Evolutionary conservation across 2,888 invertebrate species (phyloP).

Genomic region (Spodoptera littoralis): DNA sequence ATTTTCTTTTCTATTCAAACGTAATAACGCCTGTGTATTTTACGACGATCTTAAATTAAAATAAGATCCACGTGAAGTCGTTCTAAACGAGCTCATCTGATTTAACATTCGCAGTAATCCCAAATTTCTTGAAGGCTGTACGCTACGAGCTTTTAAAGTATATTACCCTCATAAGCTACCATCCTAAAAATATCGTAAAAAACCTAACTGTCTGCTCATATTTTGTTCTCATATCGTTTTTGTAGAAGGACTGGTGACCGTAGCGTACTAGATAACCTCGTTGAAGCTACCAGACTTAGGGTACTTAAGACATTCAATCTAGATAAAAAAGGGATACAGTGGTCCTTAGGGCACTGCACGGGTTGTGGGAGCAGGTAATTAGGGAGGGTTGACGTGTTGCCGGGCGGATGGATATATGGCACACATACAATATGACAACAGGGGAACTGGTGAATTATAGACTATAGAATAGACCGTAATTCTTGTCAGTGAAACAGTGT

Average conservation of each 20-base stretch:
- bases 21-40: slow-evolving; percentile 37
- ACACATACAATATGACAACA: slow-evolving; percentile 33
- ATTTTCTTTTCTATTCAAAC: slow-evolving; percentile 19
- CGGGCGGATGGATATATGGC: slow-evolving; percentile 9
- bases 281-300: slow-evolving; percentile 21
- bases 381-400: slow-evolving; percentile 38
- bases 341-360: slow-evolving; percentile 16
- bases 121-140: slow-evolving; percentile 32
- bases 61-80: slow-evolving; percentile 22
- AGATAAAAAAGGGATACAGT: slow-evolving; percentile 47
- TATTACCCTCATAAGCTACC: slow-evolving; percentile 35
- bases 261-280: slow-evolving; percentile 30
- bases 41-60: slow-evolving; percentile 32
- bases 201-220: slow-evolving; percentile 18
- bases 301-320: slow-evolving; percentile 49
- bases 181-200: slow-evolving; percentile 38
- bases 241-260: slow-evolving; percentile 26
- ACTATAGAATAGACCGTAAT: neutral
- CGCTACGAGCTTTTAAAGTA: slow-evolving; percentile 35
- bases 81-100: slow-evolving; percentile 41
- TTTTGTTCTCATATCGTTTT: slow-evolving; percentile 30
- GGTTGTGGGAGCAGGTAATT: slow-evolving; percentile 45
- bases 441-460: no score
- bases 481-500: no score
- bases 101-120: slow-evolving; percentile 40